A percentile compares a stretch with the other conserved stretches of the same genome.
These are phyloP conservation scores for Corythoichthys haematopterus DNA, from an alignment of 2,113 vertebrate species.

Conservation along the genomic window DNA sequence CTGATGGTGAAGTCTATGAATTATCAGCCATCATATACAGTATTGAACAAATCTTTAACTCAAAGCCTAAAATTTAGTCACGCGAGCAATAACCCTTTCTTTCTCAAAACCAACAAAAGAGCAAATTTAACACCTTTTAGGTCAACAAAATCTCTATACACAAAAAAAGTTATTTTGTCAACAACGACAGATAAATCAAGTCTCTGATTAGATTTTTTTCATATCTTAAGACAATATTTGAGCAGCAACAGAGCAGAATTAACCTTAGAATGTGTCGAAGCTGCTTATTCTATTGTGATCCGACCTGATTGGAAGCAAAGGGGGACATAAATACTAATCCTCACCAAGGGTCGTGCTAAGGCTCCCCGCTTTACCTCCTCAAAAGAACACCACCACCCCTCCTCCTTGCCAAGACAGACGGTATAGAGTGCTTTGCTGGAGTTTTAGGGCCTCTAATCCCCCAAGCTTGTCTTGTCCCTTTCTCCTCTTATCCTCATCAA, in stretches of 20 bases:
- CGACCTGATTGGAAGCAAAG: slow-evolving; percentile 69
- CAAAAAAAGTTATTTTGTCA: neutral
- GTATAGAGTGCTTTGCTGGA: slow-evolving; percentile 48
- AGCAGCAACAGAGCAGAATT: slow-evolving; percentile 31
- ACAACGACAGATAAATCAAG: neutral
- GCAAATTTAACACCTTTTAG: neutral
- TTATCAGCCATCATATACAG: too few species aligned
- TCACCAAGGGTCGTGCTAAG: slow-evolving; percentile 48
- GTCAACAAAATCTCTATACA: neutral
- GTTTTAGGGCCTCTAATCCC: slow-evolving; percentile 63
- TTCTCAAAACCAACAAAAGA: slow-evolving; percentile 49
- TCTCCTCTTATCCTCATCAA: slow-evolving; percentile 61
- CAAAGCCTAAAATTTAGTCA: too few species aligned
- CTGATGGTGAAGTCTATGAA: too few species aligned
- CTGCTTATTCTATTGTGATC: slow-evolving; percentile 64
- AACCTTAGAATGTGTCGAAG: slow-evolving; percentile 54
- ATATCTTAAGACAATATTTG: neutral
- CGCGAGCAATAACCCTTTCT: slow-evolving; percentile 38
- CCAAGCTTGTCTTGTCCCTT: slow-evolving; percentile 57
- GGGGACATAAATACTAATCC: slow-evolving; percentile 65
- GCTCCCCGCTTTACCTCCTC: slow-evolving; percentile 48
- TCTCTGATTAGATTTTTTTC: slow-evolving; percentile 10
- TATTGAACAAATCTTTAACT: too few species aligned
- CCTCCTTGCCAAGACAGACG: slow-evolving; percentile 57
- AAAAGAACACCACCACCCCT: slow-evolving; percentile 51